Base-by-base conservation (phyloP, 2,797 vertebrate species). In the Arrhamphus sclerolepis region DNA sequence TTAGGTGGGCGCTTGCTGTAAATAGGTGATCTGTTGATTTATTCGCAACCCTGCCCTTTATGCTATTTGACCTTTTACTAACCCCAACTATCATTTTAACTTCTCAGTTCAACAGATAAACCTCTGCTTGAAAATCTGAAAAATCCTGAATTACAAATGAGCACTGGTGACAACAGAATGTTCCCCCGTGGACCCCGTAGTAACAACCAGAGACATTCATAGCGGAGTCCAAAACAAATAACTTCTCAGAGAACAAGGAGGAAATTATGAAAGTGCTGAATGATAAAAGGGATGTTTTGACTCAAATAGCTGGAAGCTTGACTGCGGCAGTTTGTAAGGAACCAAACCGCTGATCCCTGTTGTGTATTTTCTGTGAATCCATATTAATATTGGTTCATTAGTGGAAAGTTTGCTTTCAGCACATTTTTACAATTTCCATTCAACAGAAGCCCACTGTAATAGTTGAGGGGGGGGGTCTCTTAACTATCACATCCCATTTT, bases 401-500 rank as follows among this genome's bases (percentile, higher is more conserved):
- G 7, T 26, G 4, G 40, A 2, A 29, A 1, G 26, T 4, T 11
- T 13, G 8, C n/a, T 21, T n/a, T 21, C 7, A 28, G 49, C 20
- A 31, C 6, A 26, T 29, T 28, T 19, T 55, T 28, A 1, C 22
- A 7, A 22, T 47, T 60, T 55, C 9, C 7, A 4, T 38, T 31
- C 22, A 2, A 42, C n/a, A 18, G 18, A 42, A 42, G 8, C 6
- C 3, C 7, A 0, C 10, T 24, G 28, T 22, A 20, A 19, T 3
- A 38, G 29, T 22, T 8, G 22, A 13, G 28, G 9, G 39, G 13
- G 56, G 53, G 55, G 55, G 44, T 44, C 41, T 42, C 16, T 29
- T 21, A 74, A 77, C 52, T 21, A 20, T 34, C 47, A 21, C 55
- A 40, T 77, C 56, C 17, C 19, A 22, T 77, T n/a, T 81, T 46